A percentile compares a stretch with the other conserved stretches of the same genome.
Conservation (phyloP, 2,797 vertebrate species). For the Propithecus perrieri region DNA sequence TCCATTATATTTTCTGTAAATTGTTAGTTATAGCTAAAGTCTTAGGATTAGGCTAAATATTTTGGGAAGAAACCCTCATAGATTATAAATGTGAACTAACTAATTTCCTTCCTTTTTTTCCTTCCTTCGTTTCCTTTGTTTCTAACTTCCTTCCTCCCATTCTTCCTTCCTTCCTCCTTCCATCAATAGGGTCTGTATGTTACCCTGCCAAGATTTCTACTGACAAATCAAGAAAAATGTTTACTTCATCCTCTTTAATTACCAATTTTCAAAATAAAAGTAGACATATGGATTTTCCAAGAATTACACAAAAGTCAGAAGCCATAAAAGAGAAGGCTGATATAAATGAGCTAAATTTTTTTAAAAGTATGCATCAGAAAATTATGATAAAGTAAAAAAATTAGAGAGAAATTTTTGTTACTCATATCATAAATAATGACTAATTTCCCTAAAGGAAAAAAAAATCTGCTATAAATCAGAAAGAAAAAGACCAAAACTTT, state of each 20-base stretch:
- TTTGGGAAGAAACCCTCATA: neutral
- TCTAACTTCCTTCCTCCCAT: too few species aligned
- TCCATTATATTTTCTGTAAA: conserved; percentile 24
- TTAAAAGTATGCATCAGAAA: neutral
- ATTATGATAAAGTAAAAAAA: neutral
- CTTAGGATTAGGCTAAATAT: neutral
- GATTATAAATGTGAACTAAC: neutral
- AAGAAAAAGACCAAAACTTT: neutral
- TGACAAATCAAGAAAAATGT: neutral
- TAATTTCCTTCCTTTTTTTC: neutral
- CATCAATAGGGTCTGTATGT: neutral
- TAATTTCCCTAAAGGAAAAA: neutral
- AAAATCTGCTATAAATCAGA: neutral
- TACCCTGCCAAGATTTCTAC: neutral
- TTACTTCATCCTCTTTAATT: neutral
- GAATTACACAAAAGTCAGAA: neutral
- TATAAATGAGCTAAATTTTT: neutral
- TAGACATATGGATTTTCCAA: neutral
- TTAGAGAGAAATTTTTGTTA: neutral
- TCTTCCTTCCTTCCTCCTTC: neutral
- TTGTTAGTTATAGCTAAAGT: neutral
- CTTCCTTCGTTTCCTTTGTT: neutral
- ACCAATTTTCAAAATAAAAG: neutral
- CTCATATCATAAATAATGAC: neutral
- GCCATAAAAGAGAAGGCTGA: neutral